A percentile compares a stretch with the other conserved stretches of the same genome.
These are phyloP conservation scores for Meandrina meandrites DNA, from an alignment of 92 coral and sea anemone genomes.

Conservation along the genomic window DNA sequence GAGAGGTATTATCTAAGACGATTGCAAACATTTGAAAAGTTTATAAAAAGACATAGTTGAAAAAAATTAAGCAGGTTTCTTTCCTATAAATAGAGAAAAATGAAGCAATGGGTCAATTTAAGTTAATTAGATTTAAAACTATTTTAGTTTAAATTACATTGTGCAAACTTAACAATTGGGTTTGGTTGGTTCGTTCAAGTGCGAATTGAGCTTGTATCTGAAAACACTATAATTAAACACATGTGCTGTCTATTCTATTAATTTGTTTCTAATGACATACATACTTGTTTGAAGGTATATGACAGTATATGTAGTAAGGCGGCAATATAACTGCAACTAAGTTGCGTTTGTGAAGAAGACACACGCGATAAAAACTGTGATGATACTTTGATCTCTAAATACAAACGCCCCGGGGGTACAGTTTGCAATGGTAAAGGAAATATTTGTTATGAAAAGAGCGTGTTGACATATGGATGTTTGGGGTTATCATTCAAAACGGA, in stretches of 20 bases:
- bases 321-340: not conserved
- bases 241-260: not conserved
- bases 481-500: conserved; percentile 42
- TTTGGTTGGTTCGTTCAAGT: not conserved
- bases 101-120: not conserved
- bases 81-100: not conserved
- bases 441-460: conserved; percentile 46
- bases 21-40: not conserved
- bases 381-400: not conserved
- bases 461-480: conserved; percentile 43
- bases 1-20: not conserved
- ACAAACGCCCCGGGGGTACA: conserved; percentile 29
- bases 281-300: not conserved
- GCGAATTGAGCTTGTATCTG: not conserved
- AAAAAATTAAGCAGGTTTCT: not conserved
- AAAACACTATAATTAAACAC: not conserved
- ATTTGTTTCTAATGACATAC: not conserved
- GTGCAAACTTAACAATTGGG: not conserved
- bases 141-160: not conserved
- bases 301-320: not conserved
- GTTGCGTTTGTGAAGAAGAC: not conserved
- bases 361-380: not conserved
- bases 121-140: conserved; percentile 23
- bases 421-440: conserved; percentile 17
- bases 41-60: not conserved